Conservation (phyloP, 2,888 invertebrate genomes). For the Dugesia japonica region DNA sequence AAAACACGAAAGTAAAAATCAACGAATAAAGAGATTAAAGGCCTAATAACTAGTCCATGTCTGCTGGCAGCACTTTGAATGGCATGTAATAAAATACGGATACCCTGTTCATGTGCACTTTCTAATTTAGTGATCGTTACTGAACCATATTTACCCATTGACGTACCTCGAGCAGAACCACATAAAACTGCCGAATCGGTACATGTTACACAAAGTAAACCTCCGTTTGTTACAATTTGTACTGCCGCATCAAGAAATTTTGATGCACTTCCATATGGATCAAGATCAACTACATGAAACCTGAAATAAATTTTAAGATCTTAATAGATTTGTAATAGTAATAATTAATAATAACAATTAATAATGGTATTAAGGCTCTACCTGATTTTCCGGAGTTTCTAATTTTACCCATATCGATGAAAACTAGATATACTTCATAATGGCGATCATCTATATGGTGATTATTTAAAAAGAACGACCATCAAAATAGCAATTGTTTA, state of each 20-base stretch:
- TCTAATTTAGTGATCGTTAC: constrained; percentile 54
- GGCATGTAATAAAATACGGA: constrained; percentile 75
- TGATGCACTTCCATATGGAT: constrained; percentile 88
- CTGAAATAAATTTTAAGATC: too few species aligned
- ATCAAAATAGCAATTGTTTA: too few species aligned
- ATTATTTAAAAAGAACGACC: too few species aligned
- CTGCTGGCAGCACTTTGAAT: constrained; percentile 79
- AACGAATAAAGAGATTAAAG: constrained; percentile 71
- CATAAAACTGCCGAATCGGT: constrained; percentile 85
- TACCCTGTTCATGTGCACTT: constrained; percentile 82
- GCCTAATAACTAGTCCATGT: constrained; percentile 76
- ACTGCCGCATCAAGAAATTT: constrained; percentile 57
- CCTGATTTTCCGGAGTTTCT: too few species aligned
- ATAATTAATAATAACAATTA: too few species aligned
- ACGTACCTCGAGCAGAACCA: constrained; percentile 83
- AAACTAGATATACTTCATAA: too few species aligned
- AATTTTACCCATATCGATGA: too few species aligned
- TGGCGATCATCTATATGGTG: too few species aligned
- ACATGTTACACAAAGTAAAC: constrained; percentile 77
- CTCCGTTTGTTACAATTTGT: constrained; percentile 50
- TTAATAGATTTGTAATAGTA: too few species aligned
- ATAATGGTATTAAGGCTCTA: too few species aligned
- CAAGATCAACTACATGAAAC: constrained; percentile 79
- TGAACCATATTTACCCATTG: constrained; percentile 77
- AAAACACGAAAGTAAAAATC: constrained; percentile 92